Evolutionary conservation across 2,113 vertebrate genomes (phyloP).

Genomic region (Myotis lucifugus): DNA sequence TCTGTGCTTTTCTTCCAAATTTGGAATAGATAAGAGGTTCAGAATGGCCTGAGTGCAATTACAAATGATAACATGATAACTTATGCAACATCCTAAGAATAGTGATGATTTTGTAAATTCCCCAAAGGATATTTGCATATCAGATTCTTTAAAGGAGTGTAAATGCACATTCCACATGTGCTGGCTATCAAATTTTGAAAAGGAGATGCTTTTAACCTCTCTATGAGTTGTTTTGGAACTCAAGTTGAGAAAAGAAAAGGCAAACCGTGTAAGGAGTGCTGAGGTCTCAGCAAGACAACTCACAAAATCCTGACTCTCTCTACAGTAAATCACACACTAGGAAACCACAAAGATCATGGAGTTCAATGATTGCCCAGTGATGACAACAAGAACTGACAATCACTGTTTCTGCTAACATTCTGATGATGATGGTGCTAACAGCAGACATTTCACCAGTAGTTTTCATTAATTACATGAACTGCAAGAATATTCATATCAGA

Average conservation of each 20-base stretch:
- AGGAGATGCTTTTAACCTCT: background rate
- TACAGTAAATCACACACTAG: background rate
- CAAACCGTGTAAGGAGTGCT: background rate
- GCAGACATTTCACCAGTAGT: background rate
- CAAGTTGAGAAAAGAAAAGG: background rate
- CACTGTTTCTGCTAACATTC: constrained; percentile 9
- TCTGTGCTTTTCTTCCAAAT: constrained; percentile 24
- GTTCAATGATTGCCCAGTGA: background rate
- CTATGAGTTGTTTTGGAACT: background rate
- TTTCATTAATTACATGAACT: constrained; percentile 28
- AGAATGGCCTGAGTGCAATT: background rate
- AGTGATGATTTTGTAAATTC: constrained; percentile 39
- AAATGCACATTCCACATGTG: background rate
- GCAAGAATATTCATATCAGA: background rate
- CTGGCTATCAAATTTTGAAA: background rate
- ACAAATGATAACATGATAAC: constrained; percentile 23
- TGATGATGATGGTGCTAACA: background rate
- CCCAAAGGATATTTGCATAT: constrained; percentile 6
- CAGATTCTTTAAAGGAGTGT: background rate
- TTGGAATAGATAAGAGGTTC: constrained; percentile 41
- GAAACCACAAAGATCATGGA: background rate
- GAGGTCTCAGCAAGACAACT: background rate
- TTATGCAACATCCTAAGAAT: constrained; percentile 44
- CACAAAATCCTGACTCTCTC: background rate
- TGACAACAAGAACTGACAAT: background rate